Evolutionary conservation across 1,140 invertebrate species (phyloP).

Genomic region (Hirudo medicinalis): DNA sequence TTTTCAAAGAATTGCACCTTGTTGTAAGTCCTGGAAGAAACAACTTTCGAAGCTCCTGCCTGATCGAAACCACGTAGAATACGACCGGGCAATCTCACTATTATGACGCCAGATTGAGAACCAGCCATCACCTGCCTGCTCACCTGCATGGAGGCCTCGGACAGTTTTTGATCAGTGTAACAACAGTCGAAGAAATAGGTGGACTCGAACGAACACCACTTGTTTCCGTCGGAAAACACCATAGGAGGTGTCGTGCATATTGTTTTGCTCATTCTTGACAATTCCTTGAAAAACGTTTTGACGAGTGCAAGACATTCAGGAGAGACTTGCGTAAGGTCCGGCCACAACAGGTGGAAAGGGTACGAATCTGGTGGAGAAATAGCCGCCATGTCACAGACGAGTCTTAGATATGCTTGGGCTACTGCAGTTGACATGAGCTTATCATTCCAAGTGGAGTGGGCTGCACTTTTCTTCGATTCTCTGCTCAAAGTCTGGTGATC

Average conservation of each 20-base stretch:
- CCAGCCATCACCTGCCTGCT: conserved; percentile 5
- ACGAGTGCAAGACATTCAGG: conserved; percentile 8
- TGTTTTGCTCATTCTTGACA: not conserved
- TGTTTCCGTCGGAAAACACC: conserved; percentile 18
- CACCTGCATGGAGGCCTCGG: not conserved
- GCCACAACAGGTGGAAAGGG: conserved; percentile 18
- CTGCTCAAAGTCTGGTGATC: conserved; percentile 25
- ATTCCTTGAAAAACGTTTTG: conserved; percentile 13
- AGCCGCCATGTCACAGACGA: conserved; percentile 13
- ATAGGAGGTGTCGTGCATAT: not conserved
- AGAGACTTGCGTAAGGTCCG: not conserved
- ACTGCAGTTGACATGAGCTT: conserved; percentile 24
- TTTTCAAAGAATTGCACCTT: conserved; percentile 19
- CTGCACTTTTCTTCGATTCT: conserved; percentile 25
- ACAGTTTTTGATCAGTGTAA: not conserved
- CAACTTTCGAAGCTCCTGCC: not conserved
- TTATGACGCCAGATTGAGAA: not conserved
- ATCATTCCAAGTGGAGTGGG: conserved; percentile 28
- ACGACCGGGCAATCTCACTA: conserved; percentile 16
- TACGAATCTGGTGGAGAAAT: conserved; percentile 7
- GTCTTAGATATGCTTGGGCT: conserved; percentile 16
- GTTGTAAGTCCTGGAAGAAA: conserved; percentile 13
- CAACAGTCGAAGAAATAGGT: conserved; percentile 15
- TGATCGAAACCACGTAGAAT: not conserved
- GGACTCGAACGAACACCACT: conserved; percentile 5